Conservation (phyloP, 2,797 vertebrate genomes). For the Streptopelia turtur region DNA sequence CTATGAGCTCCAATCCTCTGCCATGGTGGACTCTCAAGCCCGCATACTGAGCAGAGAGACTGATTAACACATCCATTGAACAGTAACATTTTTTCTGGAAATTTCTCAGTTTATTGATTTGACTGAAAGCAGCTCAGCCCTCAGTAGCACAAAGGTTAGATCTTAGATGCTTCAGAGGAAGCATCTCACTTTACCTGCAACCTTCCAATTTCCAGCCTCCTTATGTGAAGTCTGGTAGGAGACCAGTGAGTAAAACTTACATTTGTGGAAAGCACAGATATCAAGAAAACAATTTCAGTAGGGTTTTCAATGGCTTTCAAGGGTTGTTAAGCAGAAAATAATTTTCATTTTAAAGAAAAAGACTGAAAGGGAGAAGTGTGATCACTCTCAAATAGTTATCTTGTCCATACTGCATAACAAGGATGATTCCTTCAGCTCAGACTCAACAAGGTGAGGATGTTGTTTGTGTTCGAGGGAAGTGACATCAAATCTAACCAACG, state of each 20-base stretch:
- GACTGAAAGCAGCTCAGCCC: background rate
- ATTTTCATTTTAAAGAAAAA: background rate
- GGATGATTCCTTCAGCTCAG: background rate
- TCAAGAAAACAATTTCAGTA: background rate
- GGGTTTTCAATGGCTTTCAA: background rate
- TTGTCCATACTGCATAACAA: background rate
- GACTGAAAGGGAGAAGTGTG: rapidly evolving
- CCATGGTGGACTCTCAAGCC: rapidly evolving
- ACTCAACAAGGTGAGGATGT: background rate
- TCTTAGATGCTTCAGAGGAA: background rate
- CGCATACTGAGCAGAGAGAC: background rate
- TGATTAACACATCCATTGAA: background rate
- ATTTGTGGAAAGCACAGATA: background rate
- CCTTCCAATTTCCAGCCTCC: background rate
- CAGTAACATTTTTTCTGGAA: background rate
- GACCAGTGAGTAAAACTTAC: background rate
- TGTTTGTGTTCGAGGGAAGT: background rate
- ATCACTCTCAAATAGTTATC: background rate
- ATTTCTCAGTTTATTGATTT: background rate
- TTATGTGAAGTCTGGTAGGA: background rate
- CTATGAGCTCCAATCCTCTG: background rate
- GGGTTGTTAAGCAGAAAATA: background rate
- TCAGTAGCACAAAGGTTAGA: background rate
- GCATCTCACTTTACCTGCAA: background rate
- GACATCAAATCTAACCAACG: background rate